A percentile compares a stretch with the other conserved stretches of the same genome.
Evolutionary conservation across 2,888 invertebrate genomes (phyloP).

Genomic region (Lepidocyrtinus sp.): DNA sequence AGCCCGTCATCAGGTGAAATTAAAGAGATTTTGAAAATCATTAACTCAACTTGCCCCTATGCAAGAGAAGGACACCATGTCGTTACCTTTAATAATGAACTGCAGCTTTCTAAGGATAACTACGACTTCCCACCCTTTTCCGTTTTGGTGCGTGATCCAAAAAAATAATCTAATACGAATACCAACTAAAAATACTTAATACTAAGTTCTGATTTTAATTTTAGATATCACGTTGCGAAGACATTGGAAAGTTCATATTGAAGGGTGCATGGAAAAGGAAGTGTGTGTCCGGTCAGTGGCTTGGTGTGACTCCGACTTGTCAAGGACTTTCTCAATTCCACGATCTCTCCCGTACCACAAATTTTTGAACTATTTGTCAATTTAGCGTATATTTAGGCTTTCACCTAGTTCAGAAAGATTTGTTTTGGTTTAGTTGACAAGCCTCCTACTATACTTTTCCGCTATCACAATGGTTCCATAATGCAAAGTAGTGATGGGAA

Average conservation of each 20-base stretch:
- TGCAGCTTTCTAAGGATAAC: slow-evolving; percentile 82
- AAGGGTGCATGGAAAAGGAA: slow-evolving; percentile 82
- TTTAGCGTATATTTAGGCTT: not conserved
- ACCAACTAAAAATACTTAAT: not conserved
- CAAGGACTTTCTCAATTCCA: slow-evolving; percentile 88
- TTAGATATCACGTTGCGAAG: slow-evolving; percentile 80
- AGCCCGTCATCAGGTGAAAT: slow-evolving; percentile 48
- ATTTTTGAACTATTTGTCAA: not conserved
- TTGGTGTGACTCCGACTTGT: slow-evolving; percentile 84
- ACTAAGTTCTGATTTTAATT: not conserved
- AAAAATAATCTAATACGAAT: not conserved
- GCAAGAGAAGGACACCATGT: slow-evolving; percentile 81
- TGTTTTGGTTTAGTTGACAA: too few relatives aligned
- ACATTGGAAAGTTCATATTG: slow-evolving; percentile 90
- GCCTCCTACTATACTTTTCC: slow-evolving; percentile 63
- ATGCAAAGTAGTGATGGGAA: slow-evolving; percentile 90
- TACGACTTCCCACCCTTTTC: slow-evolving; percentile 86
- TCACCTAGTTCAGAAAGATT: not conserved
- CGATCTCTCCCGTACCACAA: slow-evolving; percentile 85
- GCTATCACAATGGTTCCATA: slow-evolving; percentile 80
- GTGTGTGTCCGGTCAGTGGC: slow-evolving; percentile 87
- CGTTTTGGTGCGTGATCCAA: slow-evolving; percentile 76
- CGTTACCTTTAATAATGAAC: slow-evolving; percentile 85
- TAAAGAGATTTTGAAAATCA: slow-evolving; percentile 55
- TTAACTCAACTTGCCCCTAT: slow-evolving; percentile 79